These are phyloP conservation scores for Eurosta solidaginis DNA, from an alignment of 1,140 invertebrate genomes.

Conservation along the genomic window DNA sequence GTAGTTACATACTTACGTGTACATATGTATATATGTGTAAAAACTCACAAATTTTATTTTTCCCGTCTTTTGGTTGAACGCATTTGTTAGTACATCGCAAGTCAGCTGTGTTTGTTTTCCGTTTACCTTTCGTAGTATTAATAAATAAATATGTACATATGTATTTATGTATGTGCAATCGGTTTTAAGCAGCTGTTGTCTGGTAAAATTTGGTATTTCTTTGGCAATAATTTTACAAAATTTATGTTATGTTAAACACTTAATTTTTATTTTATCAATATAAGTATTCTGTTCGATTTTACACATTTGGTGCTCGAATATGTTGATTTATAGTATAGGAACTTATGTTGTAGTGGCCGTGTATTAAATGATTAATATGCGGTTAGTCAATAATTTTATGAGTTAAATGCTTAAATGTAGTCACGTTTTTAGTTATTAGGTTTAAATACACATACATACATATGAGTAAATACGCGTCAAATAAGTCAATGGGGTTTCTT, in stretches of 20 bases:
- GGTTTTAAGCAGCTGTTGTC: neutral
- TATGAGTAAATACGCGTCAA: neutral
- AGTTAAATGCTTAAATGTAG: neutral
- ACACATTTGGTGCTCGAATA: neutral
- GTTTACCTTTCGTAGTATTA: too few relatives aligned
- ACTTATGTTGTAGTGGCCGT: neutral
- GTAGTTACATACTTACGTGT: neutral
- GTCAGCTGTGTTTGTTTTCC: neutral
- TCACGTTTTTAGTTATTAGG: neutral
- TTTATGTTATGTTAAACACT: constrained; percentile 13
- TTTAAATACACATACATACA: neutral
- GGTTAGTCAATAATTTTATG: neutral
- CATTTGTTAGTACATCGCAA: neutral
- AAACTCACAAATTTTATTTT: too few relatives aligned
- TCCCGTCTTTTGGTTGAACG: too few relatives aligned
- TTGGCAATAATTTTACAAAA: neutral
- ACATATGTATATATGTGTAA: neutral
- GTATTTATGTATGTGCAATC: neutral
- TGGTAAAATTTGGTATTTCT: neutral
- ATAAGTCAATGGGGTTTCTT: too few relatives aligned
- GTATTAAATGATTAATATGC: neutral
- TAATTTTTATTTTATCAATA: neutral
- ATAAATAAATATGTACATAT: too few relatives aligned
- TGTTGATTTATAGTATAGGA: neutral
- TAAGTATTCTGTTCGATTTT: neutral